Conservation (phyloP, 2,888 invertebrate genomes). For the Stenichneumon culpator region DNA sequence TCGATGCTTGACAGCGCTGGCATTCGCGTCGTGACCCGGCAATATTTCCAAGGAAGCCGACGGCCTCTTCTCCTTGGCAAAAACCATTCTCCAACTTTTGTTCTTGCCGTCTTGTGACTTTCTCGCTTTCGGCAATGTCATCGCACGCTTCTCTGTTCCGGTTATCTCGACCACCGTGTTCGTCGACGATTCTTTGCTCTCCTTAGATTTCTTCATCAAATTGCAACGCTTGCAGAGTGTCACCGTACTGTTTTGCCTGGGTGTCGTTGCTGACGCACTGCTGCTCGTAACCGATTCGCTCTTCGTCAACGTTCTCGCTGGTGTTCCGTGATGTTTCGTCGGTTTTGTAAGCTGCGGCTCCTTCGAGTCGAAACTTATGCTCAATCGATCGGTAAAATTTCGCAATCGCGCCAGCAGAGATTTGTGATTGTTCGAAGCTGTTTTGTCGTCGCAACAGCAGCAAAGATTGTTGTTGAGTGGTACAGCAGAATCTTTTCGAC, state of each 20-base stretch:
- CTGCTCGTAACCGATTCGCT: conserved; percentile 77
- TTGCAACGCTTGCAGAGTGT: conserved; percentile 81
- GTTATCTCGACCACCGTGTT: conserved; percentile 71
- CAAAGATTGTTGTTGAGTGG: conserved; percentile 65
- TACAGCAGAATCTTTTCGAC: conserved; percentile 26
- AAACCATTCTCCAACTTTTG: conserved; percentile 82
- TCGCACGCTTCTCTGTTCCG: conserved; percentile 80
- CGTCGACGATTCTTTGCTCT: conserved; percentile 68
- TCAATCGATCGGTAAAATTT: conserved; percentile 86
- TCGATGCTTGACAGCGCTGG: conserved; percentile 75
- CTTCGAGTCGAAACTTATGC: conserved; percentile 85
- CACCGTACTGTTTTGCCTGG: conserved; percentile 71
- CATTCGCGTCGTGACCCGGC: conserved; percentile 71
- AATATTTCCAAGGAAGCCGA: conserved; percentile 82
- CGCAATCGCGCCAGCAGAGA: conserved; percentile 86
- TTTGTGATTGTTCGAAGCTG: conserved; percentile 82
- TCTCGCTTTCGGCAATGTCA: conserved; percentile 82
- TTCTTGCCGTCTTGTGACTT: conserved; percentile 81
- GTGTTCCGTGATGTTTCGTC: conserved; percentile 71
- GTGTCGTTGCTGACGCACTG: conserved; percentile 37
- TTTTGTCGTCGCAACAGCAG: conserved; percentile 81
- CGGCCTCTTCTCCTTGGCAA: conserved; percentile 83
- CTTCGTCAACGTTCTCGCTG: conserved; percentile 77
- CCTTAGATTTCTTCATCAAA: conserved; percentile 74
- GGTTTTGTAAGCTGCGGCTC: conserved; percentile 80